Evolutionary conservation across 2,888 invertebrate genomes (phyloP).

Genomic region (Caprella mutica): DNA sequence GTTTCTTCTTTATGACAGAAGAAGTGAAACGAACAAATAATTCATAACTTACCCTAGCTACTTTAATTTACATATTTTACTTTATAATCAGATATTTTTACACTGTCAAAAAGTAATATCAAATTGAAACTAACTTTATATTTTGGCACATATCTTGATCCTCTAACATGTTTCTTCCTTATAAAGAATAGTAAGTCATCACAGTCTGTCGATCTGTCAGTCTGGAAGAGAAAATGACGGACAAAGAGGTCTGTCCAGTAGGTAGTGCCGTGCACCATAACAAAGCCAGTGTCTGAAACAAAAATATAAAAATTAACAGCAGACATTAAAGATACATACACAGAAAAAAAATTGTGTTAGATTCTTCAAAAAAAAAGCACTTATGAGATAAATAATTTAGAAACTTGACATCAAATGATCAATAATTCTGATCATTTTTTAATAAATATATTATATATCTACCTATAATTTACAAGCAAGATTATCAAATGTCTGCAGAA

Average conservation of each 20-base stretch:
- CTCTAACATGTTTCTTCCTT: conserved; percentile 78
- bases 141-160: conserved; percentile 76
- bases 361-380: too few relatives aligned
- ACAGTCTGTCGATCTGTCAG: conserved; percentile 74
- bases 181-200: conserved; percentile 94
- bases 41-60: too few relatives aligned
- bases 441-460: too few relatives aligned
- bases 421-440: too few relatives aligned
- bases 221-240: conserved; percentile 81
- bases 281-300: conserved; percentile 70
- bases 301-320: neutral
- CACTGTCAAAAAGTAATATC: neutral
- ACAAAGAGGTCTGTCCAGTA: conserved; percentile 95
- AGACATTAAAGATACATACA: neutral
- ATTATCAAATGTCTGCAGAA: too few relatives aligned
- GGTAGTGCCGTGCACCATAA: conserved; percentile 79
- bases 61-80: too few relatives aligned
- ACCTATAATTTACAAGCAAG: too few relatives aligned
- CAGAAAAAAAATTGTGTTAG: too few relatives aligned
- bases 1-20: too few relatives aligned
- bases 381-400: too few relatives aligned
- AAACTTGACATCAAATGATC: too few relatives aligned
- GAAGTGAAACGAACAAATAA: neutral
- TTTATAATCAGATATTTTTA: too few relatives aligned
- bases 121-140: conserved; percentile 55